Base-by-base conservation (phyloP, 2,113 vertebrate species). In the Miniopterus natalensis region DNA sequence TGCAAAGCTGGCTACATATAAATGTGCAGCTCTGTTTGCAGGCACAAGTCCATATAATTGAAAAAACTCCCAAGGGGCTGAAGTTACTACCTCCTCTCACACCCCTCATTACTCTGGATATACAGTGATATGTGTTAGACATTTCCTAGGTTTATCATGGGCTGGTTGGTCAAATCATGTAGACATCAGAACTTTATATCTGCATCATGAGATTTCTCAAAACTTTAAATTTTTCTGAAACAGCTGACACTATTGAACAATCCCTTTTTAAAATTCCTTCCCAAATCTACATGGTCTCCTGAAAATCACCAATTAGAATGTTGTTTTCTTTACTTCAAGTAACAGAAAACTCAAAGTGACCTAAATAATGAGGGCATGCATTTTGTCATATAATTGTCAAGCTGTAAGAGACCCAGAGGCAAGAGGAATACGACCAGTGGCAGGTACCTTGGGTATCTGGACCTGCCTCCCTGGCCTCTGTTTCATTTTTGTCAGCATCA, bases 1-100 rank as follows among this genome's bases (percentile, higher is more conserved):
- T 80, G 23, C 17, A 89, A 90, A 40, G 74, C 25, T 92, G 80
- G 79, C 63, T 92, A 68, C 25, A 77, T 71, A 71, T 53, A 79
- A 79, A 88, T 55, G 10, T 66, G 3, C 71, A 29, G 53, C 18
- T 84, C 55, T 93, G 59, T 90, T 87, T 93, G n/a, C 15, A 77
- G 75, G 25, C 59, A 25, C 17, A 45, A 77, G 80, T 79, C n/a
- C 21, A 20, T 61, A 27, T 66, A 84, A 93, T 10, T 90, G 71
- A 79, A 77, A 78, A 40, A 42, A 51, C 27, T 71, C 83, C 11
- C 31, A 91, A 55, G 17, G 15, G 17, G 8, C 6, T 66, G 49
- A 88, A 51, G 61, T 40, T 21, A 75, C 6, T 1, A 8, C 2
- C 4, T 27, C 59, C 2, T 11, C n/a, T 78, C 8, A 3, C 12